Percentiles rank a stretch among this genome's conserved stretches.
phyloP scores from a whole-genome alignment of 2,113 vertebrate species.

The Dryoscopus gambensis region DNA sequence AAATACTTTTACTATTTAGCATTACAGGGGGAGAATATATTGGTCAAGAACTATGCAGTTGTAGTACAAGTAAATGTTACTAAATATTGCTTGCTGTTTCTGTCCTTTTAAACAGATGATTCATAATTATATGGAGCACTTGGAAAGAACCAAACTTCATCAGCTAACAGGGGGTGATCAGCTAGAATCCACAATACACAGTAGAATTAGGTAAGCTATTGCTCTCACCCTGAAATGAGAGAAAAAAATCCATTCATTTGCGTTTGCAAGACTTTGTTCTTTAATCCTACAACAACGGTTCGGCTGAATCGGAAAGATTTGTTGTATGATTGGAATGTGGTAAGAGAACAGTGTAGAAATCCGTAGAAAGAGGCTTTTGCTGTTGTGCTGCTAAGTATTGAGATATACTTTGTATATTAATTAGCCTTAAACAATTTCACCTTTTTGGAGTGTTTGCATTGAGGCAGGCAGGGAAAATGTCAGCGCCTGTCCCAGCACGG shows the following conservation, averaged over 20 bases:
- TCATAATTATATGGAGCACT: slow-evolving; percentile 99
- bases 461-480: neutral
- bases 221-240: slow-evolving; percentile 45
- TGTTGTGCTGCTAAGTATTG: neutral
- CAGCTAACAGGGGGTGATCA: slow-evolving; percentile 80
- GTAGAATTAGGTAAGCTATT: slow-evolving; percentile 86
- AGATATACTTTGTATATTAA: neutral
- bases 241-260: slow-evolving; percentile 29
- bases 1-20: neutral
- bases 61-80: neutral
- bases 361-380: neutral
- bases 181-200: slow-evolving; percentile 75
- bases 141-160: slow-evolving; percentile 95
- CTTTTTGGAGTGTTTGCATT: neutral
- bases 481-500: neutral
- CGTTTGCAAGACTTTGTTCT: slow-evolving; percentile 64
- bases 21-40: neutral
- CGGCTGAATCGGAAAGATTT: slow-evolving; percentile 55
- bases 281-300: slow-evolving; percentile 68
- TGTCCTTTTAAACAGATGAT: slow-evolving; percentile 87
- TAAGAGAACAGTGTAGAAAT: slow-evolving; percentile 43
- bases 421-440: neutral
- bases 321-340: slow-evolving; percentile 54
- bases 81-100: slow-evolving; percentile 17
- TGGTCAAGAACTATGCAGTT: neutral